phyloP scores from a whole-genome alignment of 1,140 invertebrate species.

The Aphelenchoides fujianensis region DNA sequence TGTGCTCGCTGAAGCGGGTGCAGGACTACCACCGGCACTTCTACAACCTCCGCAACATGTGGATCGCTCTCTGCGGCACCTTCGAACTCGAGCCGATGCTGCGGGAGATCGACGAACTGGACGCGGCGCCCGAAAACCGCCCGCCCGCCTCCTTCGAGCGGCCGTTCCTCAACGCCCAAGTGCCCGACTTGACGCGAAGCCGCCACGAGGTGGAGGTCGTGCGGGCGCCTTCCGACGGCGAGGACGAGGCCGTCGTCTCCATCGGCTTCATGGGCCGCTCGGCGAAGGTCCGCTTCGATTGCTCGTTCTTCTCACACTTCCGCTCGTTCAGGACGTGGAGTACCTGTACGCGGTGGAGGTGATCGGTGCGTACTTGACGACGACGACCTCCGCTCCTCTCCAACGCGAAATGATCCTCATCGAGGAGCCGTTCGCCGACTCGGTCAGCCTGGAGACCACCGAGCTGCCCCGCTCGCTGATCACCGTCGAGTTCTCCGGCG shows the following conservation, averaged over 20 bases:
- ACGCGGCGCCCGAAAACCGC: constrained; percentile 69
- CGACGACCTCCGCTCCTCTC: constrained; percentile 78
- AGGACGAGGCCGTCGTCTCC: constrained; percentile 76
- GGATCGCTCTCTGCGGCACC: constrained; percentile 77
- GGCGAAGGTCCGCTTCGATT: constrained; percentile 59
- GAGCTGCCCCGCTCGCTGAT: constrained; percentile 66
- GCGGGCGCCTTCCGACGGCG: constrained; percentile 78
- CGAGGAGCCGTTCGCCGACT: constrained; percentile 76
- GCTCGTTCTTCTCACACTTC: constrained; percentile 17
- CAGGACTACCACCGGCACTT: constrained; percentile 77
- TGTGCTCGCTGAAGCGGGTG: constrained; percentile 78
- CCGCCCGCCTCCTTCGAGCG: constrained; percentile 62
- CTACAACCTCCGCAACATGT: constrained; percentile 84
- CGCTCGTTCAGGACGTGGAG: constrained; percentile 54
- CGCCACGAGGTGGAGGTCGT: constrained; percentile 63
- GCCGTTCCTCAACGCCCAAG: constrained; percentile 62
- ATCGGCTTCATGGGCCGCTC: constrained; percentile 78
- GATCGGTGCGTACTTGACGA: constrained; percentile 78
- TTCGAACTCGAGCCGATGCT: constrained; percentile 68
- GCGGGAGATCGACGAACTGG: constrained; percentile 13
- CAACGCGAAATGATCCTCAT: constrained; percentile 80
- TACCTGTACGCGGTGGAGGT: constrained; percentile 70
- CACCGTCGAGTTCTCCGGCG: constrained; percentile 73
- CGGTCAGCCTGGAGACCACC: constrained; percentile 67
- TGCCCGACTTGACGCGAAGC: constrained; percentile 69